Conservation (phyloP, 2,797 vertebrate genomes). For the Sphenopsis melanotis region DNA sequence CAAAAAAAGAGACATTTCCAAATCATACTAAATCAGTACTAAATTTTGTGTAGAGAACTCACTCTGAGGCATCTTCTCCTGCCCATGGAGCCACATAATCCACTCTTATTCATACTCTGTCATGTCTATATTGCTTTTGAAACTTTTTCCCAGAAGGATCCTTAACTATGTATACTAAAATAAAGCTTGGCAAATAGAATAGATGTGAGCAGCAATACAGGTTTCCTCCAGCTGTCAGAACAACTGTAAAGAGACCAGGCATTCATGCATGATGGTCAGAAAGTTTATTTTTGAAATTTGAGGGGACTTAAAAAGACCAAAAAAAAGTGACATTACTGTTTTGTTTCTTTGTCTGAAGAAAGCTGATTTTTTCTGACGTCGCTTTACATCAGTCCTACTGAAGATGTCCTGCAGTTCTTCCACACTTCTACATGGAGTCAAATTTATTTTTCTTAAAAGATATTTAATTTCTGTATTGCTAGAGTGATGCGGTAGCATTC, state of each 20-base stretch:
- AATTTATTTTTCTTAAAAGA: not conserved
- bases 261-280: not conserved
- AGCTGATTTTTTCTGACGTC: not conserved
- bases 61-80: not conserved
- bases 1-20: not conserved
- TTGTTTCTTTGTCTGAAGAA: not conserved
- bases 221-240: not conserved
- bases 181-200: not conserved
- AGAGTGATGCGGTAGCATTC: not conserved
- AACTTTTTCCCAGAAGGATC: not conserved
- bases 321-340: not conserved
- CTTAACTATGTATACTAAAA: not conserved
- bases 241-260: not conserved
- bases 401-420: not conserved
- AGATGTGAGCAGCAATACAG: not conserved
- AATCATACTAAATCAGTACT: not conserved
- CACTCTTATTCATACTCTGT: not conserved
- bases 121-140: not conserved
- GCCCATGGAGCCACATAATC: not conserved
- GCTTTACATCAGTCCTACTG: not conserved
- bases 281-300: not conserved
- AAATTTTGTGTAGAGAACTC: not conserved
- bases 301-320: not conserved
- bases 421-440: not conserved
- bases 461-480: not conserved